Base-by-base conservation (phyloP, 2,888 invertebrate species). In the Pinctada fucata region DNA sequence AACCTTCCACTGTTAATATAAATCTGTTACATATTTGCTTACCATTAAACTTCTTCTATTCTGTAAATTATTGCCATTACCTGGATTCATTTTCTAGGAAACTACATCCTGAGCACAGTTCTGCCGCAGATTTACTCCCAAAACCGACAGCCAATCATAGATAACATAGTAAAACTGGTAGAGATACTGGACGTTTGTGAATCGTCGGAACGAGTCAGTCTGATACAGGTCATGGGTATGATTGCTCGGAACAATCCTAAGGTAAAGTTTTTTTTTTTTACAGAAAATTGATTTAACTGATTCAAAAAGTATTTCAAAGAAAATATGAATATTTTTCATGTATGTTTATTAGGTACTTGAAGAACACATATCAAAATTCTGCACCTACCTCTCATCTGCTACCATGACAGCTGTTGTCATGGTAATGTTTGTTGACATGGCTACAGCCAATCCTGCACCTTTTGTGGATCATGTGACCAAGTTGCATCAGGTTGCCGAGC, bases 61-160 rank as follows among this genome's bases (percentile, higher is more conserved):
- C 31, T 31, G 31, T 31, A 1, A 31, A 31, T 31, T 31, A 31
- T 31, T 31, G 31, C 1, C 31, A 31, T 31, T 1, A 1, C 1
- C 1, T 31, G 31, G 0, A 31, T 31, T 1, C 1, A 31, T 79
- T 78, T 93, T 93, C 63, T 92, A 96, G 97, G 97, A 75, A 98
- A 98, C 93, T 97, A 96, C 92, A 95, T 96, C 0, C 93, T 98
- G 47, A 96, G 97, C 83, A 94, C 97, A 72, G 97, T 98, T 64
- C 94, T 98, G 82, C 97, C 97, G 0, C 97, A 97, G 93, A 95
- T 98, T 64, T 98, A 97, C 92, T 95, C 96, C 88, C 96, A 97
- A 45, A 96, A 97, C 70, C 96, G 96, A 2, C 96, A 96, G 87
- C 96, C 97, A 0, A 95, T 98, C 47, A 95, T 97, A 86, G 96